Base-by-base conservation (phyloP, 2,113 vertebrate species). In the Canis aureus region DNA sequence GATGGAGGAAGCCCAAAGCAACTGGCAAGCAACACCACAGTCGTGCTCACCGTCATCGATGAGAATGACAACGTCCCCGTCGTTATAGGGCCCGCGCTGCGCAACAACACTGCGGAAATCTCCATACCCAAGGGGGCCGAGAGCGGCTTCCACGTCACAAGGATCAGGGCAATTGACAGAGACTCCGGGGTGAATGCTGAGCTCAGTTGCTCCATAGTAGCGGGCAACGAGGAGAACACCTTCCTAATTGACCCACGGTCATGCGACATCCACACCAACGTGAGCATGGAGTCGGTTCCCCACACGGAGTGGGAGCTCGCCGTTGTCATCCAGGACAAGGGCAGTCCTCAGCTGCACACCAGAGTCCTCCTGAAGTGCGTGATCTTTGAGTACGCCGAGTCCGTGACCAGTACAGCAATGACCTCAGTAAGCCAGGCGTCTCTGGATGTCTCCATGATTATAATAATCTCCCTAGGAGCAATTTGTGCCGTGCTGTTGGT, bases 161-260 rank as follows among this genome's bases (percentile, higher is more conserved):
- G 98, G 43, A 98, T 99, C 71, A 99, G 99, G 97, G 99, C 99
- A 11, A 99, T 99, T 0, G 99, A 99, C 89, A 99, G 99, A 20
- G 99, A 99, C 94, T 99, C 99, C 11, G 99, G 99, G 0, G 98
- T 99, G 98, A 99, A 99, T 51, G 99, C 99, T 38, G 99, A 99
- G 90, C 97, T 99, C 92, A 99, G 98, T 96, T 99, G 99, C 79
- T 98, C 99, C 93, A 99, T 99, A 71, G 97, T 99, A 22, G 98
- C 98, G 11, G 99, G 99, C 27, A 99, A 99, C 22, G 99, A 99
- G 96, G 99, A 99, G 6, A 99, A 97, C 32, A 97, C 99, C 96
- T 99, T 99, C 81, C 95, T 99, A 76, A 99, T 99, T 98, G 99
- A 99, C 49, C 98, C 99, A 16, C 99, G 99, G 5, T 99, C 99